These are phyloP conservation scores for Zaprionus taronus DNA, from an alignment of 1,140 invertebrate genomes.

Conservation along the genomic window DNA sequence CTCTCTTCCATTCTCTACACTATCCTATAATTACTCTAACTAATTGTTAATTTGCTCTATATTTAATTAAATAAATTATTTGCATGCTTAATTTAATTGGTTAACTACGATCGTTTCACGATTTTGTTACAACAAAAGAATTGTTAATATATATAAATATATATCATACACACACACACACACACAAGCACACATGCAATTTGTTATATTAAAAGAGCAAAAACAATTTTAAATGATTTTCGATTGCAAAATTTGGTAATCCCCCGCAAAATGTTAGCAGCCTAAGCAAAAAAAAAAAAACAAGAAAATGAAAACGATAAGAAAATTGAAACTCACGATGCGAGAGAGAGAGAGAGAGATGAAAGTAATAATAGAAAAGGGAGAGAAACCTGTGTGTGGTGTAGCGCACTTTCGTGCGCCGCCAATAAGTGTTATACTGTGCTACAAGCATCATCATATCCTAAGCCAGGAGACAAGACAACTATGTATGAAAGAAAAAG, in stretches of 20 bases:
- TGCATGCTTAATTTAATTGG: constrained; percentile 41
- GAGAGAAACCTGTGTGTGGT: constrained; percentile 33
- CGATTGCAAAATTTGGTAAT: constrained; percentile 31
- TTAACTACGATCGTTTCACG: constrained; percentile 35
- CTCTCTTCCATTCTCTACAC: constrained; percentile 7
- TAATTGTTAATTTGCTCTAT: constrained; percentile 13
- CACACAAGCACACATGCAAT: constrained; percentile 25
- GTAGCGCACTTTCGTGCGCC: constrained; percentile 38
- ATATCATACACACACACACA: constrained; percentile 16
- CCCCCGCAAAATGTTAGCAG: neutral
- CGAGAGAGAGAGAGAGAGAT: constrained; percentile 17
- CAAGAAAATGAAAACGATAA: constrained; percentile 20
- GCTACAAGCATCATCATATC: constrained; percentile 73
- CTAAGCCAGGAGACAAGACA: constrained; percentile 40
- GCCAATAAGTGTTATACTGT: constrained; percentile 70
- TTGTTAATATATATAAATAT: constrained; percentile 43
- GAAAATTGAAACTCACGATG: constrained; percentile 19
- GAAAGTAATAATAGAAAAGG: constrained; percentile 13
- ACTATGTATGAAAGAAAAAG: constrained; percentile 7
- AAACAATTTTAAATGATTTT: constrained; percentile 39
- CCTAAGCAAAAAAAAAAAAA: constrained; percentile 1
- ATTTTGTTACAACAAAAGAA: constrained; percentile 39
- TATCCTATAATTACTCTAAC: constrained; percentile 3
- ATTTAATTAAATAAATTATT: constrained; percentile 52
- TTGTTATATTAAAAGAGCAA: constrained; percentile 41